phyloP scores from a whole-genome alignment of 1,140 invertebrate species.

The Lasaia peninsularis region DNA sequence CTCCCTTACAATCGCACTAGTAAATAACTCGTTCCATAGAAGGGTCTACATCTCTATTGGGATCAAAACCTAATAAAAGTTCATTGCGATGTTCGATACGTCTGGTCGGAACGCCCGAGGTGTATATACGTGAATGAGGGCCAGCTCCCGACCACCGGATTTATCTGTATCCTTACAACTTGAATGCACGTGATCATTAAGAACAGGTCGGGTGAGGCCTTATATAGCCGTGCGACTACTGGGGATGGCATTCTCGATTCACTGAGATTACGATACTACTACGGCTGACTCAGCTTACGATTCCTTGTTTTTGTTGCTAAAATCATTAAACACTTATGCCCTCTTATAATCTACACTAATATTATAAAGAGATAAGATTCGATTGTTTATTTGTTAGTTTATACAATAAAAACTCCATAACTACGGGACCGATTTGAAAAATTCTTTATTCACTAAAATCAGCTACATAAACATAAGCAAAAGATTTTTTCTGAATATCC shows the following conservation, averaged over 20 bases:
- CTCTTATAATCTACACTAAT: no score
- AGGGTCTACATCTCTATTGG: slow-evolving; percentile 56
- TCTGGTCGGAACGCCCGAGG: slow-evolving; percentile 41
- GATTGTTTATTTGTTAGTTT: no score
- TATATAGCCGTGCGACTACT: slow-evolving; percentile 12
- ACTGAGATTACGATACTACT: slow-evolving; percentile 14
- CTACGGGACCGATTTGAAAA: no score
- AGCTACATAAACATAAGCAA: no score
- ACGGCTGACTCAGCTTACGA: background rate
- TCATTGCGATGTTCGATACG: slow-evolving; percentile 52
- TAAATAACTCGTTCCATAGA: slow-evolving; percentile 43
- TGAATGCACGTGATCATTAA: slow-evolving; percentile 28
- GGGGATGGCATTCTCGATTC: slow-evolving; percentile 16
- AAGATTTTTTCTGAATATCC: no score
- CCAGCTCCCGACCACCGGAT: slow-evolving; percentile 22
- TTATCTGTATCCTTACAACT: slow-evolving; percentile 24
- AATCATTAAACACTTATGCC: no score
- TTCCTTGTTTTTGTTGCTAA: background rate
- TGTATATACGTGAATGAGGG: slow-evolving; percentile 41
- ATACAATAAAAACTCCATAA: no score
- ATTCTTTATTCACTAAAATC: no score
- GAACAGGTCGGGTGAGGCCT: slow-evolving; percentile 19
- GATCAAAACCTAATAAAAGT: slow-evolving; percentile 48
- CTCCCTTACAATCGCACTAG: slow-evolving; percentile 50
- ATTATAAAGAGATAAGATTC: no score